These are phyloP conservation scores for Tanytarsus gracilentus DNA, from an alignment of 2,888 invertebrate genomes.

Conservation along the genomic window DNA sequence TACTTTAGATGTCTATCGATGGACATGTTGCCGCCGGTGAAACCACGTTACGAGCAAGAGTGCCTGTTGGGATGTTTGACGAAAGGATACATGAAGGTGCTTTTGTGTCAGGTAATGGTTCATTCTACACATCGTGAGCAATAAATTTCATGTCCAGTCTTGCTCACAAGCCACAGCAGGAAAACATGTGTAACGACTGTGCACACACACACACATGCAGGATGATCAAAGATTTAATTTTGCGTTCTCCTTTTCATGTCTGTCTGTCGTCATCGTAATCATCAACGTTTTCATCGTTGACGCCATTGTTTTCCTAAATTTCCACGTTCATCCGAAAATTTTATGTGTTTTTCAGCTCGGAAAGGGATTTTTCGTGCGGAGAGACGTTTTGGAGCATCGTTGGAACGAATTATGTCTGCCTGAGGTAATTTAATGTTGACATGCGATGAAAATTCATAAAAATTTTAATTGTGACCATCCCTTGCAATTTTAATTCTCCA, in stretches of 20 bases:
- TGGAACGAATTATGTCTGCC: conserved; percentile 38
- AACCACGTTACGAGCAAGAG: conserved; percentile 64
- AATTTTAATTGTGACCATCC: conserved; percentile 1
- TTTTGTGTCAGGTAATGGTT: conserved; percentile 60
- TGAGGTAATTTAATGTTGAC: conserved; percentile 32
- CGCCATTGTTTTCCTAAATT: not conserved
- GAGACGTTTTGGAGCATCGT: conserved; percentile 40
- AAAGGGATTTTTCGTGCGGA: conserved; percentile 35
- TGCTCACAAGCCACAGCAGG: too few species aligned
- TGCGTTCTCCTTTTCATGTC: too few species aligned
- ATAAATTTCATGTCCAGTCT: not conserved
- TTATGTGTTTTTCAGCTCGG: conserved; percentile 33
- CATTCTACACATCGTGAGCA: not conserved
- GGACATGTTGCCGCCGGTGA: conserved; percentile 71
- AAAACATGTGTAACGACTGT: too few species aligned
- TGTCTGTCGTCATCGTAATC: too few species aligned
- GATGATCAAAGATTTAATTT: not conserved
- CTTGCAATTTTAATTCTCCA: conserved; percentile 4
- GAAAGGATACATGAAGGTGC: conserved; percentile 66
- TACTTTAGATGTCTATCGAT: conserved; percentile 72
- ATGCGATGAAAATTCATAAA: not conserved
- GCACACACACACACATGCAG: too few species aligned
- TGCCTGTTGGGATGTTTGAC: conserved; percentile 69
- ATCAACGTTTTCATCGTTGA: too few species aligned
- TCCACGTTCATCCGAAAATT: not conserved